Evolutionary conservation across 53 echinoderm and acorn worm genomes (phyloP).

Genomic region (Temnopleurus reevesii): DNA sequence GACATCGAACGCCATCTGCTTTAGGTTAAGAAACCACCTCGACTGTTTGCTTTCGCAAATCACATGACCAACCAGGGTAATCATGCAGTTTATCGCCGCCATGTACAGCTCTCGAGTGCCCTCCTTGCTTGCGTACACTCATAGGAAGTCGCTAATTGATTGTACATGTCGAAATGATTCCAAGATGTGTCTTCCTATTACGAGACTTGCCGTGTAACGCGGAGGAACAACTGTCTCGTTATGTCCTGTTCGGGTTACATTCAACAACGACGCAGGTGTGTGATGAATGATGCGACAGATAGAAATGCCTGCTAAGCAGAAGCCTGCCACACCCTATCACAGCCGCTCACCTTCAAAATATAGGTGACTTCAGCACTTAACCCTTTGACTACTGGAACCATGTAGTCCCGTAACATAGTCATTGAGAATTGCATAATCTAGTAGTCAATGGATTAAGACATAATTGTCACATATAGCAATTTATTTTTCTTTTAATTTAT

Average conservation of each 20-base stretch:
- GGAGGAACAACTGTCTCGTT: neutral
- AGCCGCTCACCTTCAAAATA: too few species aligned
- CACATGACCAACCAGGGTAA: slow-evolving; percentile 18
- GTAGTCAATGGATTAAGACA: too few species aligned
- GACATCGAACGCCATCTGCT: slow-evolving; percentile 29
- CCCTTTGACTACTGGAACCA: too few species aligned
- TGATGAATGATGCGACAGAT: neutral
- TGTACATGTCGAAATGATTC: slow-evolving; percentile 40
- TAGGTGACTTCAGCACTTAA: too few species aligned
- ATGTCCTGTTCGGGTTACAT: neutral
- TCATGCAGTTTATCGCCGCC: neutral
- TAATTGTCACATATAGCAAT: too few species aligned
- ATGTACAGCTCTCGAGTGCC: neutral
- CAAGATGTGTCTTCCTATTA: slow-evolving; percentile 32
- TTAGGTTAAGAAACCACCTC: slow-evolving; percentile 28
- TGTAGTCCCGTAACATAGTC: too few species aligned
- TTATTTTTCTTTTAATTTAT: too few species aligned
- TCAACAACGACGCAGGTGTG: neutral
- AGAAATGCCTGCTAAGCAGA: neutral
- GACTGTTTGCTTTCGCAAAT: slow-evolving; percentile 32
- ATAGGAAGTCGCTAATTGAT: slow-evolving; percentile 50
- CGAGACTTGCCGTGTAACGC: neutral
- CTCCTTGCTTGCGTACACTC: neutral
- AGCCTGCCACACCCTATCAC: slow-evolving; percentile 9
- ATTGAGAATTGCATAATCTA: too few species aligned